phyloP scores from a whole-genome alignment of 2,797 vertebrate species.

The Sebastes wilsoni region DNA sequence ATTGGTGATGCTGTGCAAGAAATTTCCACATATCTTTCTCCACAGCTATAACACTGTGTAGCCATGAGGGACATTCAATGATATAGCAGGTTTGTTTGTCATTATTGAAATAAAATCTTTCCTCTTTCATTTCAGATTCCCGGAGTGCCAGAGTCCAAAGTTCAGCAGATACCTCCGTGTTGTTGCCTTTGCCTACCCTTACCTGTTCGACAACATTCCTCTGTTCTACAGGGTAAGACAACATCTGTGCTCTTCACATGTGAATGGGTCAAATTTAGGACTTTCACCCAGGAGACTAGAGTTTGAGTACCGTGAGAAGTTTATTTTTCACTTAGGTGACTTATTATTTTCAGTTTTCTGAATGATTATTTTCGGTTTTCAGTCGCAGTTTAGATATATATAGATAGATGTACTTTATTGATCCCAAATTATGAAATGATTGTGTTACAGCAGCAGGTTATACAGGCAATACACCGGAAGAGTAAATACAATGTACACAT shows the following conservation, averaged over 20 bases:
- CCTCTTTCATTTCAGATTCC: constrained; percentile 79
- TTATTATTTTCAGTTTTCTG: too few relatives aligned
- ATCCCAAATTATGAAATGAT: too few relatives aligned
- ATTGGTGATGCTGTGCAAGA: background rate
- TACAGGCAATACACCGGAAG: too few relatives aligned
- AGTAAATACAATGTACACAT: too few relatives aligned
- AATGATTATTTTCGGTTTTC: too few relatives aligned
- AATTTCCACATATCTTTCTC: background rate
- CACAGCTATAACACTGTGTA: background rate
- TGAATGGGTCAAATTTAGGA: too few relatives aligned
- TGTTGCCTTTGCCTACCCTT: constrained; percentile 90
- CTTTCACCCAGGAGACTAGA: too few relatives aligned
- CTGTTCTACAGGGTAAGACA: constrained; percentile 91
- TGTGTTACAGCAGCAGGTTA: too few relatives aligned
- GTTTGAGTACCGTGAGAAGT: too few relatives aligned
- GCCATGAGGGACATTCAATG: background rate
- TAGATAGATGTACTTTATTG: too few relatives aligned
- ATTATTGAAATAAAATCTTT: background rate
- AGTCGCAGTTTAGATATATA: too few relatives aligned
- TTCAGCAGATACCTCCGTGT: constrained; percentile 86
- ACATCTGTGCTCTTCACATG: background rate
- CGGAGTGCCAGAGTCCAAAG: constrained; percentile 79
- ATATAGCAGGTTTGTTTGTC: background rate
- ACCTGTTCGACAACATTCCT: constrained; percentile 94
- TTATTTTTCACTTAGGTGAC: too few relatives aligned